Conservation (phyloP, 2,797 vertebrate species). For the Helarctos malayanus region DNA sequence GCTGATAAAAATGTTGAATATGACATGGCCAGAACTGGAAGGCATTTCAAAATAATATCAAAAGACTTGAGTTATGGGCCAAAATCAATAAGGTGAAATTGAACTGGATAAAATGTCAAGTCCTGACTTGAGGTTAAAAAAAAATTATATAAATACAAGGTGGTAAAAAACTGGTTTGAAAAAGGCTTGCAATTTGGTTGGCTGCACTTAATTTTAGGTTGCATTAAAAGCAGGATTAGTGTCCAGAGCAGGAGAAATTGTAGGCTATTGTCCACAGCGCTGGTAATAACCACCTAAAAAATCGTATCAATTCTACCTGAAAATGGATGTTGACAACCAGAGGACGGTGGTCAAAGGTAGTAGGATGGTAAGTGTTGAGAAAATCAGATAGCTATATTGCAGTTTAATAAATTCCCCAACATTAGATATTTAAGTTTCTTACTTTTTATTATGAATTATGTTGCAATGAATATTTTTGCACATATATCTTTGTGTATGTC, state of each 20-base stretch:
- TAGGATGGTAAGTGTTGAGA: neutral
- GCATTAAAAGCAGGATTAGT: neutral
- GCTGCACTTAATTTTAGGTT: conserved; percentile 24
- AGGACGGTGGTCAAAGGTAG: neutral
- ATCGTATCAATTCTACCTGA: neutral
- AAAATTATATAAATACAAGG: conserved; percentile 11
- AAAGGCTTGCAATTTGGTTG: conserved; percentile 17
- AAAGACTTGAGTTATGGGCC: conserved; percentile 54
- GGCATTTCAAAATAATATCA: conserved; percentile 75
- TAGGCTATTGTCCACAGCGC: neutral
- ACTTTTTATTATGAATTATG: conserved; percentile 62
- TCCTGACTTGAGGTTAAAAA: conserved; percentile 28
- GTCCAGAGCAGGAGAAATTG: neutral
- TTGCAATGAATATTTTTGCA: conserved; percentile 49
- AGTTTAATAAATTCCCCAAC: conserved; percentile 45
- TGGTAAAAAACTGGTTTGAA: conserved; percentile 25
- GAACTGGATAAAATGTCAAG: conserved; percentile 69
- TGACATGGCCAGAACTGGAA: conserved; percentile 53
- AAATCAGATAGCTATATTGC: neutral
- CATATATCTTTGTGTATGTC: conserved; percentile 21
- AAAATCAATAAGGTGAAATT: conserved; percentile 75
- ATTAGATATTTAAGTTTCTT: conserved; percentile 31
- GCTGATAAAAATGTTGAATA: conserved; percentile 63
- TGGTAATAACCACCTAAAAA: neutral
- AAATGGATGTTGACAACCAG: neutral